phyloP scores from a whole-genome alignment of 1,140 invertebrate genomes.

The Zaprionus lachaisei region DNA sequence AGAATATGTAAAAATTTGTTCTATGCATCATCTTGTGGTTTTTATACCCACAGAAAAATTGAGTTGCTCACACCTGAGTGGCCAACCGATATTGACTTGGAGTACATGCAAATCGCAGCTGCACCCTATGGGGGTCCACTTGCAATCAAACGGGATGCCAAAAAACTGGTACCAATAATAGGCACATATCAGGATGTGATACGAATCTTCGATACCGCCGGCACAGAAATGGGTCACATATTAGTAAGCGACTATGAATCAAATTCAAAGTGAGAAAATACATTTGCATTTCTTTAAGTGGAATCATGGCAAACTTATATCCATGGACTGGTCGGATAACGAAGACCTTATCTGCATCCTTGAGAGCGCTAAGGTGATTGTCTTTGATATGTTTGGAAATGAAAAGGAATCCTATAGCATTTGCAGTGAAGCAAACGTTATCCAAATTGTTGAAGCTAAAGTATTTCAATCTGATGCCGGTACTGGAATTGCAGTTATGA shows the following conservation, averaged over 20 bases:
- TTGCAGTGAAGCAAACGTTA: conserved; percentile 95
- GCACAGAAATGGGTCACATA: conserved; percentile 91
- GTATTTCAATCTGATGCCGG: conserved; percentile 91
- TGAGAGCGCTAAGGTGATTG: conserved; percentile 95
- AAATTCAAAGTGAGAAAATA: conserved; percentile 4
- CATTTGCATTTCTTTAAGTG: conserved; percentile 87
- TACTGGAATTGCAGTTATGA: conserved; percentile 95
- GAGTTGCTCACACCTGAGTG: conserved; percentile 95
- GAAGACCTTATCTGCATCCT: conserved; percentile 96
- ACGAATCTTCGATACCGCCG: conserved; percentile 95
- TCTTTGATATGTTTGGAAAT: conserved; percentile 96
- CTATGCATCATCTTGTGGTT: conserved; percentile 24
- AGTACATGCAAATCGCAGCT: conserved; percentile 91
- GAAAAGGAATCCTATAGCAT: conserved; percentile 94
- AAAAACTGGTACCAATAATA: conserved; percentile 90
- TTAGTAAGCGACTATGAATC: conserved; percentile 86
- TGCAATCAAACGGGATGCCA: conserved; percentile 92
- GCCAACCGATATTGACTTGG: conserved; percentile 91
- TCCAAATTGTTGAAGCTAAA: conserved; percentile 88
- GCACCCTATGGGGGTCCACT: conserved; percentile 96
- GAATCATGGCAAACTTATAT: conserved; percentile 93
- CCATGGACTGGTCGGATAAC: conserved; percentile 95
- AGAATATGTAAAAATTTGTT: neutral
- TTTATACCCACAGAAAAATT: conserved; percentile 90
- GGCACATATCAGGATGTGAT: conserved; percentile 91